Evolutionary conservation across 2,888 invertebrate species (phyloP).

Genomic region (Priocnemis perturbator): DNA sequence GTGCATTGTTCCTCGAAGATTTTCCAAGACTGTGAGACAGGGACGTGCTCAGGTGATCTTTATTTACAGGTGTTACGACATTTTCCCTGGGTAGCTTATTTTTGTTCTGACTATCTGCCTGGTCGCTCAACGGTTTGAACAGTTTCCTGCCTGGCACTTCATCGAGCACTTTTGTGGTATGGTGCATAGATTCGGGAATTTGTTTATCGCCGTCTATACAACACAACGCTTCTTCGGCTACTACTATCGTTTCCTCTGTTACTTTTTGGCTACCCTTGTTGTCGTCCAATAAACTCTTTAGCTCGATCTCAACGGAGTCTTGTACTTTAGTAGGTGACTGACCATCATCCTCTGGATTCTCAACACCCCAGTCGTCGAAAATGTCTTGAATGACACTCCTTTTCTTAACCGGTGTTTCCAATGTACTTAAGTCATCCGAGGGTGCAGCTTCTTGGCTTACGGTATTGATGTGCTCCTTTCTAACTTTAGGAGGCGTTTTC

Average conservation of each 20-base stretch:
- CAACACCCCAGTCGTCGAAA: slow-evolving; percentile 73
- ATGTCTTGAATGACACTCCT: slow-evolving; percentile 72
- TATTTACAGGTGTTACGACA: slow-evolving; percentile 19
- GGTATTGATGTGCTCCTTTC: slow-evolving; percentile 6
- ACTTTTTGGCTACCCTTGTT: slow-evolving; percentile 45
- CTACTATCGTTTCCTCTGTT: slow-evolving; percentile 30
- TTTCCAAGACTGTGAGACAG: slow-evolving; percentile 22
- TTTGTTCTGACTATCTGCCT: slow-evolving; percentile 36
- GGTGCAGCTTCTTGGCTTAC: slow-evolving; percentile 4
- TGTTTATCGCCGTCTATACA: slow-evolving; percentile 13
- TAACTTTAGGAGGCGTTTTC: not conserved
- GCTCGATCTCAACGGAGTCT: slow-evolving; percentile 67
- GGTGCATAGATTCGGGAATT: not conserved
- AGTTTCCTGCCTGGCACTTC: slow-evolving; percentile 3
- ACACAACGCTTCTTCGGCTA: slow-evolving; percentile 31
- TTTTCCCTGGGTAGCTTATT: slow-evolving; percentile 22
- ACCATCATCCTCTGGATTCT: slow-evolving; percentile 64
- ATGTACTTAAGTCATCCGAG: slow-evolving; percentile 9
- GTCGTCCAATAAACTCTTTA: slow-evolving; percentile 67
- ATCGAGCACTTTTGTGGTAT: not conserved
- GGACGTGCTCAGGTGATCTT: slow-evolving; percentile 25
- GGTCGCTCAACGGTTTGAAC: slow-evolving; percentile 17
- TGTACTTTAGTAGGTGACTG: slow-evolving; percentile 48
- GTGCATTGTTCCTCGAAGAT: slow-evolving; percentile 14
- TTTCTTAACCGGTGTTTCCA: slow-evolving; percentile 47